Conservation (phyloP, 2,113 vertebrate genomes). For the Phalacrocorax carbo region DNA sequence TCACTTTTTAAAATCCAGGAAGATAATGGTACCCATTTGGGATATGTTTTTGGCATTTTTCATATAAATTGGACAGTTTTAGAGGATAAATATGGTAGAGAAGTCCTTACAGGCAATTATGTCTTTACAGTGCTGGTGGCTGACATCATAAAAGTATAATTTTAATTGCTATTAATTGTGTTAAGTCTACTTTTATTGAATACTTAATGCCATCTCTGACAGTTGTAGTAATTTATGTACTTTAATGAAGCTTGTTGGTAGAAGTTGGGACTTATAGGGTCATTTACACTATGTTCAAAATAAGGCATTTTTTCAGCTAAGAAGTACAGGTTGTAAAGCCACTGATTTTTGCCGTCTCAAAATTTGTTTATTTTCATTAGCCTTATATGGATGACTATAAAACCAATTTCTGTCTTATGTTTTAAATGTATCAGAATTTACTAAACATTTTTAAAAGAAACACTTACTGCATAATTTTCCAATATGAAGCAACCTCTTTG, state of each 20-base stretch:
- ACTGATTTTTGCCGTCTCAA: neutral
- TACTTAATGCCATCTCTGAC: slow-evolving; percentile 84
- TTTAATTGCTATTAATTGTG: slow-evolving; percentile 92
- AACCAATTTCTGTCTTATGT: neutral
- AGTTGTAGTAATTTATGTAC: slow-evolving; percentile 80
- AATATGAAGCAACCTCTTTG: neutral
- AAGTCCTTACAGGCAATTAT: slow-evolving; percentile 87
- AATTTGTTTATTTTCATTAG: slow-evolving; percentile 1
- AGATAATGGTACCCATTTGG: slow-evolving; percentile 84
- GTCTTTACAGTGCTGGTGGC: slow-evolving; percentile 81
- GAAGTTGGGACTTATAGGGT: slow-evolving; percentile 73
- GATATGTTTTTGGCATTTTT: slow-evolving; percentile 86
- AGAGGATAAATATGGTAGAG: slow-evolving; percentile 81
- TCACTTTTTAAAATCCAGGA: slow-evolving; percentile 79
- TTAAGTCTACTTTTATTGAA: slow-evolving; percentile 85
- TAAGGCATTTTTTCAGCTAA: slow-evolving; percentile 59
- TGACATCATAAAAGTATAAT: slow-evolving; percentile 87
- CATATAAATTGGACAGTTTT: slow-evolving; percentile 87
- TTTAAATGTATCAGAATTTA: slow-evolving; percentile 1
- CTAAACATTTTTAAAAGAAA: neutral
- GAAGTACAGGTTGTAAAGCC: slow-evolving; percentile 28
- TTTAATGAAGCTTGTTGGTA: slow-evolving; percentile 82
- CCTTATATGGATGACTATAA: neutral
- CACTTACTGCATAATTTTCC: neutral
- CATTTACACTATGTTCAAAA: slow-evolving; percentile 67